These are phyloP conservation scores for Cryptoleucopteryx plumbea DNA, from an alignment of 2,113 vertebrate genomes.

Conservation along the genomic window DNA sequence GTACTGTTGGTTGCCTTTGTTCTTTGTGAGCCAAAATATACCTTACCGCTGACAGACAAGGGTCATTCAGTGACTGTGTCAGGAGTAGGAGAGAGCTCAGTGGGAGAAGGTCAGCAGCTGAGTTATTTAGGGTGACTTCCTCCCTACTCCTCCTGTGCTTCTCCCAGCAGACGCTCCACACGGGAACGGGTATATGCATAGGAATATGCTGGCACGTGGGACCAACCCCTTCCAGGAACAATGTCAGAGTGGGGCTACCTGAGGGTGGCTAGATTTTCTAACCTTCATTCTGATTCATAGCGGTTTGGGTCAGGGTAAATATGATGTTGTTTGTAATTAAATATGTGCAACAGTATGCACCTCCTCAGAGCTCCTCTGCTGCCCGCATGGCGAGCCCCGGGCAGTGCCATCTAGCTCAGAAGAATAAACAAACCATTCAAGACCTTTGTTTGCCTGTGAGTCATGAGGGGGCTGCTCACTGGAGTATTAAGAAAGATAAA, in stretches of 20 bases:
- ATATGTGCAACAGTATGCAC: neutral
- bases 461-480: constrained; percentile 69
- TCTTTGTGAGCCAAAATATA: constrained; percentile 13
- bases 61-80: neutral
- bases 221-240: neutral
- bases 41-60: neutral
- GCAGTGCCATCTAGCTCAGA: constrained; percentile 47
- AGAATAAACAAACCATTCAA: constrained; percentile 69
- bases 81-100: neutral
- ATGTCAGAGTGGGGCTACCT: neutral
- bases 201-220: rapidly evolving
- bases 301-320: neutral
- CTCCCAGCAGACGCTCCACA: neutral
- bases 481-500: constrained; percentile 75
- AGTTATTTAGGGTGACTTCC: neutral
- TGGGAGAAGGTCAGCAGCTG: neutral
- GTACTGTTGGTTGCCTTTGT: neutral
- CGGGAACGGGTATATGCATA: rapidly evolving
- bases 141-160: neutral
- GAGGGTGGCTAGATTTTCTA: neutral
- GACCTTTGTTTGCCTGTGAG: constrained; percentile 67
- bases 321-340: constrained; percentile 15
- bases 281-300: neutral
- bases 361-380: constrained; percentile 34
- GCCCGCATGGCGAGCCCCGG: neutral